phyloP scores from a whole-genome alignment of 2,113 vertebrate species.

The Sylvilagus bachmani region DNA sequence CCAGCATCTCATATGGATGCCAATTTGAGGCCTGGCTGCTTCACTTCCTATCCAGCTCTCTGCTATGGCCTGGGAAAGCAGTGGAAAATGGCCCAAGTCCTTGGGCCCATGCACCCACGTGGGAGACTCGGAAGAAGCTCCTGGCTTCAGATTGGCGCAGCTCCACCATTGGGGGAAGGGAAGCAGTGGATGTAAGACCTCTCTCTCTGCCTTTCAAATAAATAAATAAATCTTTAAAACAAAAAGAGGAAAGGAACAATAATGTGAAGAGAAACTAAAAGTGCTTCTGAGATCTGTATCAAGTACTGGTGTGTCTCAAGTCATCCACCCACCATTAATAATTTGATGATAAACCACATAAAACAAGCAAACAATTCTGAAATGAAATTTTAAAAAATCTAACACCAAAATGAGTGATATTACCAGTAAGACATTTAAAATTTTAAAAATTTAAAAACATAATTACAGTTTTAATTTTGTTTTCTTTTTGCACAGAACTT shows the following conservation, averaged over 20 bases:
- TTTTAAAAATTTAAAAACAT: slow-evolving; percentile 52
- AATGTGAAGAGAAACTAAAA: slow-evolving; percentile 17
- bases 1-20: too few relatives aligned
- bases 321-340: neutral
- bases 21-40: too few relatives aligned
- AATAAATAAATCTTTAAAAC: too few relatives aligned
- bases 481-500: slow-evolving; percentile 88
- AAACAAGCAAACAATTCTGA: slow-evolving; percentile 51
- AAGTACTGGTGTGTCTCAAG: neutral
- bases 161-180: too few relatives aligned
- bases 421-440: slow-evolving; percentile 51
- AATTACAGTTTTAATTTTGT: slow-evolving; percentile 90
- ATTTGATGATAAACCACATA: slow-evolving; percentile 23
- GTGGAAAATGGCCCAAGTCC: too few relatives aligned
- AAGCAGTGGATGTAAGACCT: too few relatives aligned
- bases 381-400: slow-evolving; percentile 31
- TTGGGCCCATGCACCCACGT: too few relatives aligned
- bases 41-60: too few relatives aligned
- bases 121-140: too few relatives aligned
- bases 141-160: too few relatives aligned
- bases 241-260: neutral
- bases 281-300: neutral
- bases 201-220: too few relatives aligned
- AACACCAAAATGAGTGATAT: slow-evolving; percentile 23
- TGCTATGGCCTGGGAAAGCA: too few relatives aligned